Conservation (phyloP, 2,113 vertebrate genomes). For the Calyptommatus sinebrachiatus region DNA sequence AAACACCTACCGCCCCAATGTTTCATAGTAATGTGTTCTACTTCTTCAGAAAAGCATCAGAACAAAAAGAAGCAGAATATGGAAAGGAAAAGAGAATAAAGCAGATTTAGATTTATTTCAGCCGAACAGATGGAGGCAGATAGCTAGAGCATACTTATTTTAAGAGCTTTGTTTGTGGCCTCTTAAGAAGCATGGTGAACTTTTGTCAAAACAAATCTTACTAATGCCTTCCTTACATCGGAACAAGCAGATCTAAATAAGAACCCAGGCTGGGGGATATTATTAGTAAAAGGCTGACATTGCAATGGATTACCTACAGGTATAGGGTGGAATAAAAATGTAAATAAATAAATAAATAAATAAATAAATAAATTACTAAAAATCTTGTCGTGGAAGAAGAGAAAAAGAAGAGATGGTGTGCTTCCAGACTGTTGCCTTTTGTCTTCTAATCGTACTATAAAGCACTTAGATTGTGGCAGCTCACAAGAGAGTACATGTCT, state of each 20-base stretch:
- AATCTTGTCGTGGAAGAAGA: neutral
- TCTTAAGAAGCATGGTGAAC: neutral
- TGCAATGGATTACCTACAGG: neutral
- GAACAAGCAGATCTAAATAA: neutral
- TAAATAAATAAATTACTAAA: neutral
- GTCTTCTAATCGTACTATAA: too few relatives aligned
- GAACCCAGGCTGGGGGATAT: neutral
- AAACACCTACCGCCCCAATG: constrained; percentile 77
- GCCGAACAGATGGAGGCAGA: neutral
- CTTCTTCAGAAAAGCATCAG: constrained; percentile 60
- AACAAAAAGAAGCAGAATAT: constrained; percentile 56
- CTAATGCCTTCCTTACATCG: neutral
- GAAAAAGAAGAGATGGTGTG: neutral
- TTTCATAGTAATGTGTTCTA: constrained; percentile 80
- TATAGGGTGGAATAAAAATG: too few relatives aligned
- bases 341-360: neutral
- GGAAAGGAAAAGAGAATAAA: constrained; percentile 11
- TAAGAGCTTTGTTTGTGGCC: neutral
- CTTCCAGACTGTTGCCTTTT: too few relatives aligned
- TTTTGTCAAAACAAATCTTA: neutral
- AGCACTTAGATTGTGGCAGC: too few relatives aligned
- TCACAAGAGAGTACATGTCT: too few relatives aligned
- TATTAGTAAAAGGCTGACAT: neutral
- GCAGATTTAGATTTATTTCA: constrained; percentile 5
- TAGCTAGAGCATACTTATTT: neutral